Base-by-base conservation (phyloP, 2,113 vertebrate species). In the Acinonyx jubatus region DNA sequence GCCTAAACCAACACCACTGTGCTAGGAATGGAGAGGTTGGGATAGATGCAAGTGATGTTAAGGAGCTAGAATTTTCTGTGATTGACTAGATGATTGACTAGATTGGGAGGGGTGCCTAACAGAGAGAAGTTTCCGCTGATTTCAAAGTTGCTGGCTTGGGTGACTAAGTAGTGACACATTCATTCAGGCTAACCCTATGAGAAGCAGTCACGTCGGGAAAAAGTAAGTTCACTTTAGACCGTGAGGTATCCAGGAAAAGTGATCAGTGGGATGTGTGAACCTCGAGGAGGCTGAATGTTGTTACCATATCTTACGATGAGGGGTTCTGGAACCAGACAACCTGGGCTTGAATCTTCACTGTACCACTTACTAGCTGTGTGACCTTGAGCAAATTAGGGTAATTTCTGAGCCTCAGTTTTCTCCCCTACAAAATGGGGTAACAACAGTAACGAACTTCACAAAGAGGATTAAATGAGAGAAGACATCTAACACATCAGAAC, bases 381-480 rank as follows among this genome's bases (percentile, higher is more conserved):
- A 93, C 29, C 69, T 93, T 93, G n/a, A 96, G 55, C n/a, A 91
- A 94, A 41, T 83, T 97, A 50, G 36, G 65, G 45, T 31, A n/a
- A 94, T 87, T 79, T 93, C 74, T 93, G 57, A 87, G 69, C 48
- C 69, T 93, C 79, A 57, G 65, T 96, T 79, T 96, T 48, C 27
- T 80, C 38, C 68, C 57, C 10, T 91, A 41, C 48, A 89, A 92
- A 95, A 94, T 81, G 12, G 50, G 11, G 23, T 71, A 52, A 66
- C 71, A 94, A 92, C 1, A 95, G 15, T 86, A 97, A 96, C 23
- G 78, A 74, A 83, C 27, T n/a, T 79, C 57, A 31, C 25, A 69
- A 69, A 50, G 33, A 96, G 33, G 65, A 80, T 85, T 88, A 94
- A 89, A 61, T 66, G 45, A 92, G 27, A 84, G 12, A 84, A 63